phyloP scores from a whole-genome alignment of 2,888 invertebrate genomes.

The Himalopsyche anomala region DNA sequence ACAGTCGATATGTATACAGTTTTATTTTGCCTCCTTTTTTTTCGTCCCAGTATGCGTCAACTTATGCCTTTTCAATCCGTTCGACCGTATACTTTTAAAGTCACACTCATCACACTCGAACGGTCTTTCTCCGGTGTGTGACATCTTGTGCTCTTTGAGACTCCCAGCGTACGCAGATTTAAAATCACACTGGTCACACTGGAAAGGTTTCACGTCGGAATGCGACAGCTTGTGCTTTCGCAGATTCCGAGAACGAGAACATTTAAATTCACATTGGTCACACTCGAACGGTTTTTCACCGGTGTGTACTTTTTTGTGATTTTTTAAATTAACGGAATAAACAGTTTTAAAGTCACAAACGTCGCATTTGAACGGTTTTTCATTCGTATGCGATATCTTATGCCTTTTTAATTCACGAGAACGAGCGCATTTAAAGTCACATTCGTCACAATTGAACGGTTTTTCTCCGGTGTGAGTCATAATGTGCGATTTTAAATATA shows the following conservation, averaged over 20 bases:
- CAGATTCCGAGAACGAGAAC: constrained; percentile 76
- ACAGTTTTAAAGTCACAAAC: constrained; percentile 1
- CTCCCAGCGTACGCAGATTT: background rate
- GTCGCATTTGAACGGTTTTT: constrained; percentile 44
- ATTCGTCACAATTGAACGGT: too few relatives aligned
- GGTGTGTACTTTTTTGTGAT: constrained; percentile 74
- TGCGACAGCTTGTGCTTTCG: constrained; percentile 72
- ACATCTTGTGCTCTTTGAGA: background rate
- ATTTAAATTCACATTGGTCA: constrained; percentile 70
- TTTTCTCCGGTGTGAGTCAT: too few relatives aligned
- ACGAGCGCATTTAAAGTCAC: too few relatives aligned
- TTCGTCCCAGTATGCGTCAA: constrained; percentile 41
- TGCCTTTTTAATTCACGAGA: too few relatives aligned
- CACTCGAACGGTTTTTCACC: constrained; percentile 75
- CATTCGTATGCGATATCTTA: background rate
- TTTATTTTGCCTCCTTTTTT: background rate
- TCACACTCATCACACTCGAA: background rate
- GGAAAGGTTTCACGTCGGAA: constrained; percentile 45
- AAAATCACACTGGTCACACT: background rate
- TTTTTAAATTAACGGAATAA: too few relatives aligned
- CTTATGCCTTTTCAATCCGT: constrained; percentile 42
- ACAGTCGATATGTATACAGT: too few relatives aligned
- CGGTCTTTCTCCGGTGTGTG: background rate
- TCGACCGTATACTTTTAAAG: constrained; percentile 31
- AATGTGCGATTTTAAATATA: too few relatives aligned